A percentile compares a stretch with the other conserved stretches of the same genome.
These are phyloP conservation scores for Acanthis flammea DNA, from an alignment of 2,797 vertebrate species.

Conservation along the genomic window DNA sequence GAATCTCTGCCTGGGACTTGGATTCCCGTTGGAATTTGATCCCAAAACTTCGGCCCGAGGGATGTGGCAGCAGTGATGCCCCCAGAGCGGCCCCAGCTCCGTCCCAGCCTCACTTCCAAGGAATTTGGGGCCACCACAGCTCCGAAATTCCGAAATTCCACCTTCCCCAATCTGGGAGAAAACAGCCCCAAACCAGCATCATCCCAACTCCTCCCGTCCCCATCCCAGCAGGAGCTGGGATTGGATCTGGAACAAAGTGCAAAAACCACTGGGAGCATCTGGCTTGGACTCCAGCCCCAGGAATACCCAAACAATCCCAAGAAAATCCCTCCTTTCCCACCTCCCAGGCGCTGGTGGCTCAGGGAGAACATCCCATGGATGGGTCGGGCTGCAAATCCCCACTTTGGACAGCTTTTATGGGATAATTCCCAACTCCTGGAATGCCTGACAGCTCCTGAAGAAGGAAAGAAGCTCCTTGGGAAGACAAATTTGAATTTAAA, in stretches of 20 bases:
- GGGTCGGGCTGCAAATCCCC: neutral
- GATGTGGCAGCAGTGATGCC: neutral
- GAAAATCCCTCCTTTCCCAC: neutral
- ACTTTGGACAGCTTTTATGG: neutral
- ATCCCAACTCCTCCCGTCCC: neutral
- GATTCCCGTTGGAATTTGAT: neutral
- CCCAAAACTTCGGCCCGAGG: neutral
- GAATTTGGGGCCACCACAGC: rapidly evolving
- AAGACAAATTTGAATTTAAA: neutral
- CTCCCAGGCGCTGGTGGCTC: neutral
- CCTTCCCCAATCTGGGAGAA: rapidly evolving
- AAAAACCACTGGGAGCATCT: neutral
- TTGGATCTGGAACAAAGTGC: neutral
- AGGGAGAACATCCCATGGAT: rapidly evolving
- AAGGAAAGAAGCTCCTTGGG: neutral
- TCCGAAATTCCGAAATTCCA: neutral
- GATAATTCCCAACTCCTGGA: neutral
- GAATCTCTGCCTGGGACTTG: neutral
- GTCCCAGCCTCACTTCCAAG: neutral
- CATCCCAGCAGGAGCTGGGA: neutral
- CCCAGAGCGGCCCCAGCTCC: rapidly evolving
- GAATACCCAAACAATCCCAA: neutral
- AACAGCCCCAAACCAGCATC: neutral
- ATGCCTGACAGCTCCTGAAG: neutral
- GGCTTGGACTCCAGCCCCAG: neutral